Evolutionary conservation across 1,140 invertebrate species (phyloP), one percentile per base, ranked within the genome.

Genomic region (Vanessa atalanta): DNA sequence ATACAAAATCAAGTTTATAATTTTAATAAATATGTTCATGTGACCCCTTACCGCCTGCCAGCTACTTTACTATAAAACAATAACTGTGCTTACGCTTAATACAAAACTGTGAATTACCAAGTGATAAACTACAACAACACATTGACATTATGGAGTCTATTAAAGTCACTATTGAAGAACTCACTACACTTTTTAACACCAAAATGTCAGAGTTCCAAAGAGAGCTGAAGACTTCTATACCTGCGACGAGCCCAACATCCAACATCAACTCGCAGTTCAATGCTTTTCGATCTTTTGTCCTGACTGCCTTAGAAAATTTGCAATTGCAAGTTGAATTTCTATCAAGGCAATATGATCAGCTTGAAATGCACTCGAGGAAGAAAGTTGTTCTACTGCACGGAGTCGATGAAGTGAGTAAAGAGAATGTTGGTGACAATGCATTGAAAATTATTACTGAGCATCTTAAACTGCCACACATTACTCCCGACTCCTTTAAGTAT

Each of bases 251-350:
- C 20, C 20, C 65, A 13, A 67, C 65, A 51, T 67, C 65, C 26
- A 67, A 67, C 26, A 67, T 55, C 50, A 67, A 51, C 26, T 53
- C 47, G 2, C 48, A 67, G 43, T 67, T 67, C 48, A 67, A 14
- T 48, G 23, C 65, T 12, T 67, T 67, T 16, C 65, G 65, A 6
- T 26, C 16, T 2, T 67, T 67, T 67, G 65, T 67, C 20, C 31
- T 67, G 26, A 67, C 12, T 53, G 65, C 65, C 43, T 12, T 67
- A 47, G 65, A 67, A 67, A 67, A 67, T 53, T 47, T 67, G 6
- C 65, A 67, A 31, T 5, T 67, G 65, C 65, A 67, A 67, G 48
- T 67, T 15, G 65, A 53, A 37, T 47, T 65, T n/a, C 23, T 67
- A 23, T 51, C 23, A 11, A 53, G 20, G 20, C 20, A 20, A 20